Evolutionary conservation across 2,797 vertebrate species (phyloP), one percentile per base, ranked within the genome.

Genomic region (Crax fasciolata): DNA sequence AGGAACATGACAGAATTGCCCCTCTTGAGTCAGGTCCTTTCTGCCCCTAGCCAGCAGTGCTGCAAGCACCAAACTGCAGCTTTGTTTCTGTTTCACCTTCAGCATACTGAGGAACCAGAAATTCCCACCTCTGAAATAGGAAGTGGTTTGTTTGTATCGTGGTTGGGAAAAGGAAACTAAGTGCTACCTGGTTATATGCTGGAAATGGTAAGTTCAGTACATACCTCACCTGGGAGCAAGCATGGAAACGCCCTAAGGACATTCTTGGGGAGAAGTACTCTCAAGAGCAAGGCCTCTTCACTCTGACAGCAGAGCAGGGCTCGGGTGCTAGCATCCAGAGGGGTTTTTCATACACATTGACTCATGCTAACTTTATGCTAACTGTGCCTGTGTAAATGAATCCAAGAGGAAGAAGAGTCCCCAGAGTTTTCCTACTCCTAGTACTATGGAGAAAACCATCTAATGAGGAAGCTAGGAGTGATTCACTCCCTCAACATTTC

Each of bases 221-320:
- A 1, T 7, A 4, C 13, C 67, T 52, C 48, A 38, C 48, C 7
- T 38, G 27, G 66, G 48, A 51, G 48, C 48, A 39, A 70, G 35
- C 25, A 4, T 5, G 2, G 39, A 8, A 35, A 16, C 2, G 0
- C 51, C 1, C 16, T 6, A 18, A 13, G 54, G 61, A 10, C 28
- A 0, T 9, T 10, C n/a, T 27, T 4, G 2, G 4, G 23, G 55
- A n/a, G 62, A 32, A 43, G 6, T 3, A 30, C 55, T 62, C 41
- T 57, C 1, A 1, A 57, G 57, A n/a, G 27, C 5, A 0, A 3
- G 30, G 63, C 23, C 9, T 6, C 58, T 52, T 57, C 3, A 1
- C 38, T 6, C 24, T 0, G 3, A 3, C 6, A 32, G 71, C 77
- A 41, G 39, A 35, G 51, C 24, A 39, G 32, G 2, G 7, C 32